Evolutionary conservation across 2,113 vertebrate genomes (phyloP).

Genomic region (Macquaria australasica): DNA sequence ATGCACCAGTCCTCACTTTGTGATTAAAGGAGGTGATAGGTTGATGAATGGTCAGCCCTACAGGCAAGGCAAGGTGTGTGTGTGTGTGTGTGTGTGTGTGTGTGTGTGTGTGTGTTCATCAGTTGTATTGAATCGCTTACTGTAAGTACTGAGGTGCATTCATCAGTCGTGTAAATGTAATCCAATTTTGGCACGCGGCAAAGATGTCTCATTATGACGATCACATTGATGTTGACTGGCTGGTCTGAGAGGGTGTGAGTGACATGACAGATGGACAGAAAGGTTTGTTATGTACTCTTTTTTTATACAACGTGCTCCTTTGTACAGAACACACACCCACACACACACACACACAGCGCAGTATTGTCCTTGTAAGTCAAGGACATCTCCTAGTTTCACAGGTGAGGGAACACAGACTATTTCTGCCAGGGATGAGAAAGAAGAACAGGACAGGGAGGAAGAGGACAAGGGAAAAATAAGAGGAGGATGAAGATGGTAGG

Average conservation of each 20-base stretch:
- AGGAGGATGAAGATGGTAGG: neutral
- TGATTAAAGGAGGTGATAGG: constrained; percentile 50
- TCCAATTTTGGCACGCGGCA: constrained; percentile 44
- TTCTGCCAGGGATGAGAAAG: constrained; percentile 33
- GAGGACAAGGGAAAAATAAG: neutral
- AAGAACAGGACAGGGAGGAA: constrained; percentile 2
- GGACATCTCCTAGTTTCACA: constrained; percentile 69
- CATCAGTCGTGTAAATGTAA: constrained; percentile 57
- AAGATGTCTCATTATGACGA: constrained; percentile 49
- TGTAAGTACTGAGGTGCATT: constrained; percentile 34
- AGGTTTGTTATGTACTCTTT: constrained; percentile 38
- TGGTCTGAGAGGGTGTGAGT: constrained; percentile 14
- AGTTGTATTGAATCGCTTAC: constrained; percentile 25
- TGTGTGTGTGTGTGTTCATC: constrained; percentile 15
- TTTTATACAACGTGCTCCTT: constrained; percentile 18
- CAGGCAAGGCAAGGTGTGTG: constrained; percentile 32
- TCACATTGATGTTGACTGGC: constrained; percentile 46
- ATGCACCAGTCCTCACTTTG: constrained; percentile 24
- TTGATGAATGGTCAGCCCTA: constrained; percentile 54
- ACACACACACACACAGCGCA: neutral
- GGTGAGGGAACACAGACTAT: constrained; percentile 64
- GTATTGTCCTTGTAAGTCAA: constrained; percentile 63
- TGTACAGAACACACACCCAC: neutral
- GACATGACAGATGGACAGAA: constrained; percentile 35
- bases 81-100: constrained; percentile 20